Evolutionary conservation across 1,140 invertebrate genomes (phyloP).

Genomic region (Drosophila trapezifrons): DNA sequence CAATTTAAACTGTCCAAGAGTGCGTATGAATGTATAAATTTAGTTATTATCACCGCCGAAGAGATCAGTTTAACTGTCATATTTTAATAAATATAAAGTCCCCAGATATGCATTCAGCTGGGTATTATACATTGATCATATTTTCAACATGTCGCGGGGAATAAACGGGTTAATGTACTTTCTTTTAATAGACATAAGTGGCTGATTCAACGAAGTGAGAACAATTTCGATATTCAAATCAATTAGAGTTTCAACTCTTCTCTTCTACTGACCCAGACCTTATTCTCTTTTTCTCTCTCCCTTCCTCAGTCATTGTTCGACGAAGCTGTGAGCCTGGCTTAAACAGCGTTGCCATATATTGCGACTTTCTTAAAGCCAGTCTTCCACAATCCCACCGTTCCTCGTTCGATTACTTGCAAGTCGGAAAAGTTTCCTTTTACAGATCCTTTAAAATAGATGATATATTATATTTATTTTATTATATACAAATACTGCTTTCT

Average conservation of each 20-base stretch:
- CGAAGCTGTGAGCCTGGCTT: slow-evolving; percentile 16
- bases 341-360: slow-evolving; percentile 30
- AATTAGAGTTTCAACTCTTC: slow-evolving; percentile 23
- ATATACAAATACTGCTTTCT: too few species aligned
- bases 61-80: not conserved
- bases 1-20: slow-evolving; percentile 12
- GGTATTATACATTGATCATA: not conserved
- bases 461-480: too few species aligned
- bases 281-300: slow-evolving; percentile 42
- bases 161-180: slow-evolving; percentile 5
- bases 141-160: slow-evolving; percentile 5
- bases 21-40: slow-evolving; percentile 5
- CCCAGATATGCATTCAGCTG: not conserved
- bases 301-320: slow-evolving; percentile 23
- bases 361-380: slow-evolving; percentile 1
- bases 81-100: not conserved
- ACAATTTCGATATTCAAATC: slow-evolving; percentile 22
- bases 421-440: not conserved
- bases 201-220: slow-evolving; percentile 13
- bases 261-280: slow-evolving; percentile 31
- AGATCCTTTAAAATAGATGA: not conserved
- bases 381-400: slow-evolving; percentile 3
- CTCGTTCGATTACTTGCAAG: not conserved
- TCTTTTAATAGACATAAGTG: slow-evolving; percentile 14
- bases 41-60: not conserved